Evolutionary conservation across 2,888 invertebrate genomes (phyloP), one percentile per base, ranked within the genome.

Genomic region (Lasioglossum leucozonium): DNA sequence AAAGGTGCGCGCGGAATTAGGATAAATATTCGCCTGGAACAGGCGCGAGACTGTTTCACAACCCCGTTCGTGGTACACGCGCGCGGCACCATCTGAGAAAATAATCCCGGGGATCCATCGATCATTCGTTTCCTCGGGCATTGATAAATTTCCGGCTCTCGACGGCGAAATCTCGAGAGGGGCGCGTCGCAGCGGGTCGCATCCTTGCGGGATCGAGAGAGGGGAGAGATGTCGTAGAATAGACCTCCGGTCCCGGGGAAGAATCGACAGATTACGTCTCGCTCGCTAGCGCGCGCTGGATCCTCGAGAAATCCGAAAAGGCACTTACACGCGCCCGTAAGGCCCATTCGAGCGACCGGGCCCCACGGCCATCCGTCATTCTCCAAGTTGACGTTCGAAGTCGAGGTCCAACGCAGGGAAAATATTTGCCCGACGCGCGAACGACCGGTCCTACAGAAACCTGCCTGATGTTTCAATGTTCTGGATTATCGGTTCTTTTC

Each of bases 181-280:
- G 65, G 34, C 18, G 30, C 13, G 62, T 30, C 30, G 30, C 16
- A 30, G 34, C 34, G 34, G 34, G 62, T 62, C 6, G 62, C 62
- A 62, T 62, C 62, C 2, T 30, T 62, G 16, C 6, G 2, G 47
- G 87, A 80, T 91, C 91, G 92, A 93, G 91, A 89, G 88, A 40
- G 18, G 72, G 44, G 37, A 91, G 34, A n/a, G 86, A 93, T 93
- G 92, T 94, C 92, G 93, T 87, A 89, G 85, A 87, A 87, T 80
- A 84, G 51, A 22, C 78, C 77, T 73, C 78, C 67, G 72, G 76
- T 51, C n/a, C n/a, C 73, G 69, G 47, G 88, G 84, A 91, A 92
- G 91, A 92, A 93, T 94, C 93, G 91, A 91, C 65, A 91, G 94
- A 94, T 94, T 93, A 94, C 71, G 44, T 75, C 77, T 34, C n/a